Evolutionary conservation across 2,113 vertebrate genomes (phyloP).

Genomic region (Athene cunicularia): DNA sequence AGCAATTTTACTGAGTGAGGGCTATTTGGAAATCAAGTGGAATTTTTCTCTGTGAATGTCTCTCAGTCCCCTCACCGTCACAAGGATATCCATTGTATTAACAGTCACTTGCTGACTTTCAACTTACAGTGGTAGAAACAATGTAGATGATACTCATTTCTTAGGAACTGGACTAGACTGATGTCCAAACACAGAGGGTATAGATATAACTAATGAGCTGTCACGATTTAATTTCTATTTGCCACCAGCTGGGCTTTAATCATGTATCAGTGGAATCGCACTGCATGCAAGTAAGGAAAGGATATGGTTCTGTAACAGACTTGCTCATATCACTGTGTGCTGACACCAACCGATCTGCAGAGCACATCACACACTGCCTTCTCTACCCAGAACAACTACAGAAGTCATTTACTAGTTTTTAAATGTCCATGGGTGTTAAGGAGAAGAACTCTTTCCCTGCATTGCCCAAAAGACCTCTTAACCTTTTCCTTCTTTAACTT

Average conservation of each 20-base stretch:
- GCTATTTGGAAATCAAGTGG: background rate
- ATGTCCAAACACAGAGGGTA: background rate
- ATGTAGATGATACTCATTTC: background rate
- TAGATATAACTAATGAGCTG: background rate
- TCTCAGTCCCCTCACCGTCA: rapidly evolving
- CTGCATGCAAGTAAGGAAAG: background rate
- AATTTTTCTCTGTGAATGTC: background rate
- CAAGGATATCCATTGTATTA: background rate
- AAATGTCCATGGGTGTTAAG: background rate
- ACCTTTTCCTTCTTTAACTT: background rate
- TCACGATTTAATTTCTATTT: constrained; percentile 25
- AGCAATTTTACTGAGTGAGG: background rate
- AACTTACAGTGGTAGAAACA: background rate
- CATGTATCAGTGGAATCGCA: background rate
- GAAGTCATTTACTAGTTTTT: background rate
- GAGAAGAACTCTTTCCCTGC: background rate
- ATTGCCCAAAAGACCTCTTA: background rate
- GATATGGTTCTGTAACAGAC: background rate
- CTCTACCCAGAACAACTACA: background rate
- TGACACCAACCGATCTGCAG: background rate
- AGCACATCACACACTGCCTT: background rate
- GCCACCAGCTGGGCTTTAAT: background rate
- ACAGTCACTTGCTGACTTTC: background rate
- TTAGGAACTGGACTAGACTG: background rate
- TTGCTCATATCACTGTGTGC: background rate